phyloP scores from a whole-genome alignment of 2,888 invertebrate genomes.

The Drosophila anomalata region DNA sequence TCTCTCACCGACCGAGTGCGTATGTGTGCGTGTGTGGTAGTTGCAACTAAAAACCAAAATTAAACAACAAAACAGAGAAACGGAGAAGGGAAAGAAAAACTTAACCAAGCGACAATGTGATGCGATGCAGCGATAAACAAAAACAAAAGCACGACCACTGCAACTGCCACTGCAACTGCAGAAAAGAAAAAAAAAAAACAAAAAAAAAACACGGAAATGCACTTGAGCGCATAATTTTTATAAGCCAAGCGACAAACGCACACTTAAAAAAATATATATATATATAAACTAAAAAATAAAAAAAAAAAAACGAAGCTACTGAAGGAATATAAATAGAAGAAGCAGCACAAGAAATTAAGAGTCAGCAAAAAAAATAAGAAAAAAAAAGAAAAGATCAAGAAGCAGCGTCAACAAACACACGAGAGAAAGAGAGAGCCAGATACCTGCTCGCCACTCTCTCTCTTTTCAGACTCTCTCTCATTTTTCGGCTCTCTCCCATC shows the following conservation, averaged over 20 bases:
- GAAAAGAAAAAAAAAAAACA: slow-evolving; percentile 29
- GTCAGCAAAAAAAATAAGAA: slow-evolving; percentile 20
- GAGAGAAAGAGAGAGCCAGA: neutral
- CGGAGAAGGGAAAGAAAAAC: slow-evolving; percentile 16
- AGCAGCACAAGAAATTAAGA: slow-evolving; percentile 53
- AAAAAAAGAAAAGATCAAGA: slow-evolving; percentile 2
- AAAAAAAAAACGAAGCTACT: slow-evolving; percentile 38
- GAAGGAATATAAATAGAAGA: slow-evolving; percentile 20
- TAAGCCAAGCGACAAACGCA: slow-evolving; percentile 61
- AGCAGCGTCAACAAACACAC: slow-evolving; percentile 7
- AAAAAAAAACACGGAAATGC: slow-evolving; percentile 71
- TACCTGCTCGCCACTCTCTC: slow-evolving; percentile 6
- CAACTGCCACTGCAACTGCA: slow-evolving; percentile 49
- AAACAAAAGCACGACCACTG: slow-evolving; percentile 31
- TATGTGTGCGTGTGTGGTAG: slow-evolving; percentile 14
- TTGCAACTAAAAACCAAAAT: slow-evolving; percentile 35
- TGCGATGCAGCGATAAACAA: slow-evolving; percentile 57
- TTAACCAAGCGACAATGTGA: slow-evolving; percentile 57
- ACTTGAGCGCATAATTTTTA: slow-evolving; percentile 76
- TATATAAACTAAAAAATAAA: slow-evolving; percentile 13
- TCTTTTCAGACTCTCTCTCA: slow-evolving; percentile 29
- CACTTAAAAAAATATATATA: slow-evolving; percentile 8
- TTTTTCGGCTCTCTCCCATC: neutral
- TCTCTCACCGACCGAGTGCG: neutral
- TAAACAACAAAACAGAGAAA: slow-evolving; percentile 16